Base-by-base conservation (phyloP, 1,140 invertebrate genomes). In the Arctopsyche grandis region DNA sequence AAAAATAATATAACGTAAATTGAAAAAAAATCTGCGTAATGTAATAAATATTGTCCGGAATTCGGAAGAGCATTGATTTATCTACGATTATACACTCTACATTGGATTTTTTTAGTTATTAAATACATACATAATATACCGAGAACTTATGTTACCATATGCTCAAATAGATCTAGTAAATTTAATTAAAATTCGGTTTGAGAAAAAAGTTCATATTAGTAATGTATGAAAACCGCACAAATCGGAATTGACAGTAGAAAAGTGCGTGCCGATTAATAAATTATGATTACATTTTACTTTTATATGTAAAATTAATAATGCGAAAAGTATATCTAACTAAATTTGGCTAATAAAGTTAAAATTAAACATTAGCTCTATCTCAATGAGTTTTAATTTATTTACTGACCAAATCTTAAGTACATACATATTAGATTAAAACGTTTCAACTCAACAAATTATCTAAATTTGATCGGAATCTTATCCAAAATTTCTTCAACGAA, bases 181-280 rank as follows among this genome's bases (percentile, higher is more conserved):
- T 38, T 38, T 1, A 38, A 38, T 38, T 38, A 38, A 38, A 38
- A 38, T 38, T 38, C 29, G 3, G 29, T 38, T 38, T 38, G 29
- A 38, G 29, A 38, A 38, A 38, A 38, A 38, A 38, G 7, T 4
- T 38, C 29, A 7, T 38, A 38, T 38, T 38, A 38, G 29, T 38
- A 66, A 26, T 26, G 10, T 66, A 29, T 26, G 24, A 66, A 26
- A 66, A 66, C 21, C 63, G 63, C 63, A 66, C 63, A 66, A 66
- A 66, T 66, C 24, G 63, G 63, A 66, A 66, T 66, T 66, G 63
- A 66, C 12, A 66, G 63, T 66, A 66, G 63, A 66, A 52, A 60
- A 66, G 63, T 66, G 63, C 63, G 63, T 29, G 63, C 63, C 24
- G 5, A 66, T 26, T 24, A 26, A 5, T 52, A 16, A 3, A 5